Percentiles rank a stretch among this genome's conserved stretches.
These are phyloP conservation scores for Mormyrops boulengeri DNA, from an alignment of 2,797 vertebrate genomes.

Conservation along the genomic window DNA sequence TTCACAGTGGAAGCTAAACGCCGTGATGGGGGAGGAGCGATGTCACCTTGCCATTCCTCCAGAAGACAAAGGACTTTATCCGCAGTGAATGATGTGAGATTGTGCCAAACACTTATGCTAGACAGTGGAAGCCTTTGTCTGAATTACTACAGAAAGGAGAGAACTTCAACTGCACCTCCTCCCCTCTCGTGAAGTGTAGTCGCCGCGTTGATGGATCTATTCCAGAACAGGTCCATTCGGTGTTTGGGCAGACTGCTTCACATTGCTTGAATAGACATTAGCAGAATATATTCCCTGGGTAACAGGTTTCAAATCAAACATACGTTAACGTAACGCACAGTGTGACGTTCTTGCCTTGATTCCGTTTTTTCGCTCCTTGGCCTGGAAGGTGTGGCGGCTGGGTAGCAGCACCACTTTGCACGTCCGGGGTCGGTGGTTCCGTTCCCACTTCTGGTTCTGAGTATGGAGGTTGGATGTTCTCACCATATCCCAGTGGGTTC, in stretches of 20 bases:
- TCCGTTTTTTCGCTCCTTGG: not conserved
- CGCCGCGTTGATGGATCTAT: not conserved
- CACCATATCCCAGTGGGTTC: not conserved
- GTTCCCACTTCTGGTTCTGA: not conserved
- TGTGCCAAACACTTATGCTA: not conserved
- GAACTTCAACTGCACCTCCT: not conserved
- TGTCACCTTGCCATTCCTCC: not conserved
- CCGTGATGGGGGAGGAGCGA: not conserved
- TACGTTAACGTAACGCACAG: not conserved
- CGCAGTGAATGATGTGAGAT: not conserved
- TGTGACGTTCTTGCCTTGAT: not conserved
- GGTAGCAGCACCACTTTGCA: not conserved
- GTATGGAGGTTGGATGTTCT: not conserved
- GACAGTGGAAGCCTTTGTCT: not conserved
- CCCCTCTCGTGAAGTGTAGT: not conserved
- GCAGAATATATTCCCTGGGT: not conserved
- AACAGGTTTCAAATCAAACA: not conserved
- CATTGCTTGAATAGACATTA: not conserved
- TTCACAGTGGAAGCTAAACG: not conserved
- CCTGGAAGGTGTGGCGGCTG: not conserved
- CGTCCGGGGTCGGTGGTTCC: not conserved
- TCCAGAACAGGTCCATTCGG: not conserved
- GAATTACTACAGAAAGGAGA: not conserved
- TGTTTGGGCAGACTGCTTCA: not conserved
- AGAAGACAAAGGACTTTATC: not conserved